Conservation (phyloP, 2,113 vertebrate genomes). For the Raja brachyura region DNA sequence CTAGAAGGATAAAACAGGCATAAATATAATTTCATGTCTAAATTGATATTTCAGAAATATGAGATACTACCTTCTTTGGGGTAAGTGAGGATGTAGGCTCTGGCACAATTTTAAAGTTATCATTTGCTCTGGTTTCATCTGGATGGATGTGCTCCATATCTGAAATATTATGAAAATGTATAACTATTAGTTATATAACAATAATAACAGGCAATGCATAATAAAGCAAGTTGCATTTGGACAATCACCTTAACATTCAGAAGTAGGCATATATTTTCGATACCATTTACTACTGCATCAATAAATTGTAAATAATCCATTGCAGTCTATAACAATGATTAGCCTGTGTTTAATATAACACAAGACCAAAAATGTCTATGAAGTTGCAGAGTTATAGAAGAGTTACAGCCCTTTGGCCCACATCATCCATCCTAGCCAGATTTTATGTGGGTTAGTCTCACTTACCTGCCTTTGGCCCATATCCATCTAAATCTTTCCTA, state of each 20-base stretch:
- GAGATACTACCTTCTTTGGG: conserved; percentile 50
- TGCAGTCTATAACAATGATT: background rate
- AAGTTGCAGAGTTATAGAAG: background rate
- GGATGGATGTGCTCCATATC: background rate
- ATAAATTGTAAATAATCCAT: background rate
- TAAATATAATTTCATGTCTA: background rate
- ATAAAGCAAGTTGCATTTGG: background rate
- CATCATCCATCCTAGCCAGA: too few relatives aligned
- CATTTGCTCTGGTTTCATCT: background rate
- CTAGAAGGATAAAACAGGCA: background rate
- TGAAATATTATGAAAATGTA: background rate
- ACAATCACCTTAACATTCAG: background rate
- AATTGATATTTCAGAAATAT: background rate
- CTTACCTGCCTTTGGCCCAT: too few relatives aligned
- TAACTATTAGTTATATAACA: background rate
- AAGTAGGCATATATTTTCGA: background rate
- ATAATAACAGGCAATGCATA: background rate
- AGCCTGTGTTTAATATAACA: background rate
- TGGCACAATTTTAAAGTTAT: background rate
- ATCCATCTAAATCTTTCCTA: too few relatives aligned
- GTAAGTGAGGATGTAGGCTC: conserved; percentile 43
- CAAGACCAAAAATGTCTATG: background rate
- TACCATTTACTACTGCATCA: background rate
- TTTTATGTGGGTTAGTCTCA: too few relatives aligned
- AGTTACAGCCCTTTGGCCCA: too few relatives aligned